Conservation (phyloP, 2,888 invertebrate species). For the Lasioglossum oenotherae region DNA sequence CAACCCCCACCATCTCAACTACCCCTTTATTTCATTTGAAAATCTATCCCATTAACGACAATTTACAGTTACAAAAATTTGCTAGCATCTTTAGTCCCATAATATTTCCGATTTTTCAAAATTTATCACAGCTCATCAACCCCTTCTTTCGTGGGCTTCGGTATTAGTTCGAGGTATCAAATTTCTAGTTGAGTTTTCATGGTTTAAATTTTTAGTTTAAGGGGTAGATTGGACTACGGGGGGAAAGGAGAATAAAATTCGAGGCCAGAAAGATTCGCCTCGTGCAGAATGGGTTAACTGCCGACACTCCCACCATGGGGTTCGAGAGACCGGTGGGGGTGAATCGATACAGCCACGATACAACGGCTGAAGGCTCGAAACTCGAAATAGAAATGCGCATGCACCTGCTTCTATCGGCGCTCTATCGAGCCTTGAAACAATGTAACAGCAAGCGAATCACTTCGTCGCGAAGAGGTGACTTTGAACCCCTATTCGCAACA, state of each 20-base stretch:
- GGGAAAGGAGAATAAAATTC: not conserved
- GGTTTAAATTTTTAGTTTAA: not conserved
- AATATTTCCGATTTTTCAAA: accelerated
- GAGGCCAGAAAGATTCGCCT: constrained; percentile 68
- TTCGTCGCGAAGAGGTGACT: constrained; percentile 72
- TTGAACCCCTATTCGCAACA: constrained; percentile 63
- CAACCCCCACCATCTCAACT: not conserved
- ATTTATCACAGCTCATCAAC: not conserved
- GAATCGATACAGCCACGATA: constrained; percentile 84
- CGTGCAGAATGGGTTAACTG: constrained; percentile 73
- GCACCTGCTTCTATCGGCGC: constrained; percentile 71
- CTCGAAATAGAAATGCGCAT: constrained; percentile 80
- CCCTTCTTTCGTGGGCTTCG: not conserved
- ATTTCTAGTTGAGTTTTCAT: not conserved
- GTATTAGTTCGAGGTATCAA: accelerated
- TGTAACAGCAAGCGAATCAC: constrained; percentile 71
- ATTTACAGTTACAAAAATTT: not conserved
- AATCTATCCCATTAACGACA: not conserved
- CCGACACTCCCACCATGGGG: constrained; percentile 67
- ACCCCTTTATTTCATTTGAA: not conserved
- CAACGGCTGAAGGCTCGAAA: constrained; percentile 82
- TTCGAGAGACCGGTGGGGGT: constrained; percentile 71
- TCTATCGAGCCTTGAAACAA: constrained; percentile 76
- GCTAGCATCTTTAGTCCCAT: not conserved
- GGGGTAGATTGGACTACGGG: not conserved